Conservation (phyloP, 2,888 invertebrate species). For the Apodemia duryi region DNA sequence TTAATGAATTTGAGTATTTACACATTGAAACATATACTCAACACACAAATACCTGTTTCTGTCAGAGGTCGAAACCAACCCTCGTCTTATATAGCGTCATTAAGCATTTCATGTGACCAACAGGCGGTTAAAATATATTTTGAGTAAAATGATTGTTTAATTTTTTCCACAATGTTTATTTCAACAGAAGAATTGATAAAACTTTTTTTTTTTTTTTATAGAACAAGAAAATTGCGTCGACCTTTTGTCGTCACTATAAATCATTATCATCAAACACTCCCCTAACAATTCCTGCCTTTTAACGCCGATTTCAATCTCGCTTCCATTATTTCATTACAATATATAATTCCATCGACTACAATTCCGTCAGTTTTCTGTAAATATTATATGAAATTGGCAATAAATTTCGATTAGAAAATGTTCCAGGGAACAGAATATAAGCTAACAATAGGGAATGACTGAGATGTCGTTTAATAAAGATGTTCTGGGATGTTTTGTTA, state of each 20-base stretch:
- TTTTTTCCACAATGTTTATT: not conserved
- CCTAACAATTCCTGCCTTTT: constrained; percentile 60
- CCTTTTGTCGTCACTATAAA: constrained; percentile 71
- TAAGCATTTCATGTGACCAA: no score
- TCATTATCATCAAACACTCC: constrained; percentile 73
- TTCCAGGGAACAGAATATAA: constrained; percentile 44
- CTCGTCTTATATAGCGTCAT: no score
- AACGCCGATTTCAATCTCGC: constrained; percentile 74
- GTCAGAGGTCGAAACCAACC: no score
- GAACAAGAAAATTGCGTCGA: constrained; percentile 66
- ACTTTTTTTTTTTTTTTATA: not conserved
- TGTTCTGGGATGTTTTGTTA: constrained; percentile 75
- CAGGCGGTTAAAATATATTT: no score
- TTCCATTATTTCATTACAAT: constrained; percentile 76
- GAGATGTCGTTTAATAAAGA: constrained; percentile 69
- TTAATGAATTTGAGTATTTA: no score
- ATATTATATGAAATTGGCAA: constrained; percentile 68
- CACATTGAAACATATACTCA: no score
- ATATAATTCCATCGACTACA: constrained; percentile 72
- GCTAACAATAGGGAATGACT: constrained; percentile 56
- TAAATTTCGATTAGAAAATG: constrained; percentile 71
- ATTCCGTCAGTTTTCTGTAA: constrained; percentile 73
- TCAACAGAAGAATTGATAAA: not conserved
- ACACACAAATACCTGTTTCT: no score
- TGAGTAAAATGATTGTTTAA: not conserved